Conservation (phyloP, 2,888 invertebrate species). For the Noctuana brunneofusca region DNA sequence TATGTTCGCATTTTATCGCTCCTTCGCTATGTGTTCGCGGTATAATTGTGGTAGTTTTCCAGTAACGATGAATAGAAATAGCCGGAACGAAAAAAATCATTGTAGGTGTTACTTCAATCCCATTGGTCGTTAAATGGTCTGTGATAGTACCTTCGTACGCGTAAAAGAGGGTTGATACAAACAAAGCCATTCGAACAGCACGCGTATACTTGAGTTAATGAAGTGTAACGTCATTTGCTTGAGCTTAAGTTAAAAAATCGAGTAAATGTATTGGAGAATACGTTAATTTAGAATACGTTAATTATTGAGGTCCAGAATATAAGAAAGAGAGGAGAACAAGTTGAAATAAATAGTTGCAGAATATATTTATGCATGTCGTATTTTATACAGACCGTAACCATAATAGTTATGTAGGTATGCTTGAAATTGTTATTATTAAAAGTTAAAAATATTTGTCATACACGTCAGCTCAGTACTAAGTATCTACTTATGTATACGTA, state of each 20-base stretch:
- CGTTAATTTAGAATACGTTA: background rate
- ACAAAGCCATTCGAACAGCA: slow-evolving; percentile 57
- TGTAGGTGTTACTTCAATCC: slow-evolving; percentile 65
- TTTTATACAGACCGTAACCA: no score
- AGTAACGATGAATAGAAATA: slow-evolving; percentile 38
- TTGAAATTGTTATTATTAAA: no score
- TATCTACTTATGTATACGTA: no score
- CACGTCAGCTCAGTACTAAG: no score
- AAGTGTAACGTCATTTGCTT: slow-evolving; percentile 48
- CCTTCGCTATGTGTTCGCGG: slow-evolving; percentile 37
- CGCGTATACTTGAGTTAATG: slow-evolving; percentile 60
- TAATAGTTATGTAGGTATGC: no score
- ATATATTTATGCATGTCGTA: no score
- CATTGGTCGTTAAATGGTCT: slow-evolving; percentile 74
- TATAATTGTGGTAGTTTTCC: slow-evolving; percentile 45
- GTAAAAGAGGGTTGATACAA: slow-evolving; percentile 55
- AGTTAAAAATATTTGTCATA: no score
- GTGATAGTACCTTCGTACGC: slow-evolving; percentile 67
- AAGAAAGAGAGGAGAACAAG: no score
- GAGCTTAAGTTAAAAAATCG: slow-evolving; percentile 15
- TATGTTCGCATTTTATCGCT: slow-evolving; percentile 45
- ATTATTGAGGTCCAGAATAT: no score
- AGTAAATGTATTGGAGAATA: background rate
- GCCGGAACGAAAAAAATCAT: slow-evolving; percentile 53
- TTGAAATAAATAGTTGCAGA: no score